Percentiles rank a stretch among this genome's conserved stretches.
phyloP scores from a whole-genome alignment of 2,113 vertebrate genomes.

The Alouatta palliata region DNA sequence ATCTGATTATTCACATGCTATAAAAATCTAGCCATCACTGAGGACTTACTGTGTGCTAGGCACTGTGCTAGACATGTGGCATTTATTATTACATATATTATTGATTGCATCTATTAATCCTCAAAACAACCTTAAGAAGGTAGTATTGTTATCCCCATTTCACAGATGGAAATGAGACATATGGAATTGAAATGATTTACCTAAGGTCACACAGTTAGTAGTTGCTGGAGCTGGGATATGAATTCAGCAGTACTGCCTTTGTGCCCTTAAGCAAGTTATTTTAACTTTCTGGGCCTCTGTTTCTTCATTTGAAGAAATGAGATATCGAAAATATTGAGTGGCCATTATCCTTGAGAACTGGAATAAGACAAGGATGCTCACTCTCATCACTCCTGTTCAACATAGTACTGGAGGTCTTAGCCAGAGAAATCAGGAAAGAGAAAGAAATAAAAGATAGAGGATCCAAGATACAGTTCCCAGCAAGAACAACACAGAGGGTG shows the following conservation, averaged over 20 bases:
- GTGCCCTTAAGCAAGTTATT: neutral
- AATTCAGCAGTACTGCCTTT: neutral
- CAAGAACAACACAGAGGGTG: too few relatives aligned
- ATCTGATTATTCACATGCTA: neutral
- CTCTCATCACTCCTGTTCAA: too few relatives aligned
- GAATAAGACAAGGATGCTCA: too few relatives aligned
- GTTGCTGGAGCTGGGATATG: neutral
- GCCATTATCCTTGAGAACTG: too few relatives aligned
- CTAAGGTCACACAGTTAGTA: neutral
- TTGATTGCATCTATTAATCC: neutral
- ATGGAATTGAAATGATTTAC: neutral
- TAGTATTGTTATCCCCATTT: neutral
- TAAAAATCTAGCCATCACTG: neutral
- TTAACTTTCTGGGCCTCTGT: neutral
- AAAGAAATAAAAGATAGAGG: too few relatives aligned
- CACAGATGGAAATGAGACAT: neutral
- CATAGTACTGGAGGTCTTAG: too few relatives aligned
- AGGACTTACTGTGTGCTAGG: neutral
- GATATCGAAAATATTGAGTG: neutral
- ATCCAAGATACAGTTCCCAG: too few relatives aligned
- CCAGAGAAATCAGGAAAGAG: too few relatives aligned
- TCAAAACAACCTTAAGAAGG: neutral
- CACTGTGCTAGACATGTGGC: neutral
- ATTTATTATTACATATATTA: neutral
- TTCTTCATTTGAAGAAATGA: constrained; percentile 14